Conservation (phyloP, 2,113 vertebrate species). For the Aldabrachelys gigantea region DNA sequence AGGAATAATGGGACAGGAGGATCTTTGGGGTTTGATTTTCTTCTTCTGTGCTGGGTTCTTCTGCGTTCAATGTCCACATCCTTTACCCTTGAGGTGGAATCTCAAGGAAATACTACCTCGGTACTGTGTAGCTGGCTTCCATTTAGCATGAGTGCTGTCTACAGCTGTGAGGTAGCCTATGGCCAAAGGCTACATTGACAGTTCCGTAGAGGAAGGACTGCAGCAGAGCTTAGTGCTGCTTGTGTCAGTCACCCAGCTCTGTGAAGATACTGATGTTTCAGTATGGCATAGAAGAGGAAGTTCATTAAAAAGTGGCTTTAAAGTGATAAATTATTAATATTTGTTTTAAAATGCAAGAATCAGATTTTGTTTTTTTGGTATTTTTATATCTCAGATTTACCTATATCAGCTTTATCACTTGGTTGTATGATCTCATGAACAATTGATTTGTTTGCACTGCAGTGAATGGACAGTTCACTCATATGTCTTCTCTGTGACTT, state of each 20-base stretch:
- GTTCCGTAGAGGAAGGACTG: accelerated
- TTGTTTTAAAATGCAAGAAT: neutral
- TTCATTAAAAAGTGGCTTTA: neutral
- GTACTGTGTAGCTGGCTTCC: neutral
- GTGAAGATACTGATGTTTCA: neutral
- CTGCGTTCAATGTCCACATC: neutral
- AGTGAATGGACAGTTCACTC: neutral
- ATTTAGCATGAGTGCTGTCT: accelerated
- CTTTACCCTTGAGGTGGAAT: neutral
- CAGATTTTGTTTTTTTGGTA: neutral
- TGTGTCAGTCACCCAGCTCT: accelerated
- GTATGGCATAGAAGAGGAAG: neutral
- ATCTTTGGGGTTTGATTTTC: neutral
- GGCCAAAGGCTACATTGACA: accelerated
- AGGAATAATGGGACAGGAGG: neutral
- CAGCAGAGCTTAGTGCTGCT: accelerated
- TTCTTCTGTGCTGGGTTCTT: neutral
- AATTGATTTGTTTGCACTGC: neutral
- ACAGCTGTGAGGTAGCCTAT: accelerated
- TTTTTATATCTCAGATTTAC: neutral
- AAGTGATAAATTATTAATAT: neutral
- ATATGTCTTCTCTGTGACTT: conserved; percentile 51
- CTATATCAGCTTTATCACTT: neutral
- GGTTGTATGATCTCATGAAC: neutral
- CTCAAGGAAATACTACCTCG: neutral